phyloP scores from a whole-genome alignment of 2,113 vertebrate genomes.

The Antechinus stuartii region DNA sequence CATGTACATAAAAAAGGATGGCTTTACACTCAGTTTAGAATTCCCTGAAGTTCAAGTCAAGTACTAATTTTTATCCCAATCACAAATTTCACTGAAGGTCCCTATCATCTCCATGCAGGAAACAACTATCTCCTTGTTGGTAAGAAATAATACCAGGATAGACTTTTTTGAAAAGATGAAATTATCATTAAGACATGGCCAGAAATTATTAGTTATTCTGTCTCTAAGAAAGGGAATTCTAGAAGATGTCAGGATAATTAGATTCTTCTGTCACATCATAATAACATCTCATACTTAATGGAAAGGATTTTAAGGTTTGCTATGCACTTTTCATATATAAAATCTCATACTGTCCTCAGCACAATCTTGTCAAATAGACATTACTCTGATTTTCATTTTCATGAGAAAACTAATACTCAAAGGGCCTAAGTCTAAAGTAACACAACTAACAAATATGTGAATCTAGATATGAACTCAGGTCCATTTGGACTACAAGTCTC shows the following conservation, averaged over 20 bases:
- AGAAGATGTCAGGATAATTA: not conserved
- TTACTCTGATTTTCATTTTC: not conserved
- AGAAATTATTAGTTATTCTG: not conserved
- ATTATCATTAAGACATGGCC: not conserved
- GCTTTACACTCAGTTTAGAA: not conserved
- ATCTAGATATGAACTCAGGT: not conserved
- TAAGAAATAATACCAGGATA: not conserved
- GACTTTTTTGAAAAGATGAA: not conserved
- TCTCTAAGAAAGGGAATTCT: not conserved
- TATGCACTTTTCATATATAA: not conserved
- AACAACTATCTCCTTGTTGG: not conserved
- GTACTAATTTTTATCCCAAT: not conserved
- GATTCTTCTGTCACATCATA: not conserved
- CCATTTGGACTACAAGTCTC: not conserved
- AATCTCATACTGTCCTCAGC: conserved; percentile 25
- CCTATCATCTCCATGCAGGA: not conserved
- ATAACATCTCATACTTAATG: not conserved
- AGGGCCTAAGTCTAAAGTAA: not conserved
- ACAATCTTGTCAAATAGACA: not conserved
- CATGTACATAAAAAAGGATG: not conserved
- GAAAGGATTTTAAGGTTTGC: not conserved
- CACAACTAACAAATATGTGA: conserved; percentile 5
- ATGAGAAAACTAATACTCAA: conserved; percentile 4
- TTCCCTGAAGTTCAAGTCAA: not conserved
- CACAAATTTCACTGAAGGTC: not conserved